Base-by-base conservation (phyloP, 1,140 invertebrate species). In the Thaumatotibia leucotreta region DNA sequence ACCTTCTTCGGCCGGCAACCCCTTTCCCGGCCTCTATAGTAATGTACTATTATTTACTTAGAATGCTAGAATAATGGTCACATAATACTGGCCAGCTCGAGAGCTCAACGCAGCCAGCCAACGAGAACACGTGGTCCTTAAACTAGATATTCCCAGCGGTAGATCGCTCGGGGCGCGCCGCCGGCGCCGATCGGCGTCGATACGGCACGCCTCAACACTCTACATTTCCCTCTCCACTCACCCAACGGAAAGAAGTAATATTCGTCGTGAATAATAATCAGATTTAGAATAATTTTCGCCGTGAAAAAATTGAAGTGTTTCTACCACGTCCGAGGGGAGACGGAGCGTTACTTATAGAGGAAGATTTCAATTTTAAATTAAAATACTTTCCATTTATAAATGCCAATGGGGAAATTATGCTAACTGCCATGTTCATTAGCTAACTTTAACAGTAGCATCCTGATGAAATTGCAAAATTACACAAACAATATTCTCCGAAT, bases 191-290 rank as follows among this genome's bases (percentile, higher is more conserved):
- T 58, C 61, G 61, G 14, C 5, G 29, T 10, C 20, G 61, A 63
- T 63, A 63, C 61, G 31, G 61, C 61, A 63, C 61, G 61, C 8
- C 61, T 63, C 33, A 17, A 22, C 33, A 63, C 61, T 63, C 22
- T 31, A 31, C 32, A 39, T 33, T 58, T 58, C 52, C 52, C 52
- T 58, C 52, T 58, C 29, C 52, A 58, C 52, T 58, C 52, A 52
- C 50, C n/a, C 52, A 58, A 58, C 29, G 52, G n/a, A 58, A 58
- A 58, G 52, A 58, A 58, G 52, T 58, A 58, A 58, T 24, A 58
- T 58, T 58, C 52, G 52, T 58, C 52, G 52, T 29, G 52, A 58
- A 58, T 58, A 58, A 58, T 58, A 58, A 58, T 58, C 52, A 27
- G 50, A 20, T 27, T 24, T 24, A 23, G 52, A 27, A 58, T 58